Evolutionary conservation across 2,888 invertebrate genomes (phyloP).

Genomic region (Eupithecia insigniata): DNA sequence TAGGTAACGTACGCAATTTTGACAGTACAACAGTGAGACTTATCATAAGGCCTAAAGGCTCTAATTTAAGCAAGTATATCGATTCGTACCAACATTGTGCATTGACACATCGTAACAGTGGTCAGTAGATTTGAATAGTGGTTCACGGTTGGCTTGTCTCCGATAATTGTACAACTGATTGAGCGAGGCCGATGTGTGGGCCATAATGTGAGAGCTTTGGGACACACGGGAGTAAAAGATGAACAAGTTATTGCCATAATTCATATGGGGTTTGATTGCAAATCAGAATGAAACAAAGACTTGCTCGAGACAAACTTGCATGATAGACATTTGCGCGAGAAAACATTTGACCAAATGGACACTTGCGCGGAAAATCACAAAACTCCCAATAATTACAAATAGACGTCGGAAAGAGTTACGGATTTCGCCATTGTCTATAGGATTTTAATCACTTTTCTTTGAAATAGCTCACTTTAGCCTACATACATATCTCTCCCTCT

Average conservation of each 20-base stretch:
- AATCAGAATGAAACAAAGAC: too few relatives aligned
- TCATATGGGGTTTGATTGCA: too few relatives aligned
- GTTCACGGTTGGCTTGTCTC: slow-evolving; percentile 67
- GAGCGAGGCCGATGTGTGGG: slow-evolving; percentile 61
- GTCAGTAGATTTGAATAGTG: slow-evolving; percentile 58
- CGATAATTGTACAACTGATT: slow-evolving; percentile 76
- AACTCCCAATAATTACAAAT: too few relatives aligned
- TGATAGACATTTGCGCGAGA: too few relatives aligned
- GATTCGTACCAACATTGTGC: background rate
- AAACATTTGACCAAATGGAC: too few relatives aligned
- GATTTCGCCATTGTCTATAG: background rate
- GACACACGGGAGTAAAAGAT: slow-evolving; percentile 29
- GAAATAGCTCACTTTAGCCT: background rate
- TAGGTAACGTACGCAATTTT: background rate
- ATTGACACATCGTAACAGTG: slow-evolving; percentile 23
- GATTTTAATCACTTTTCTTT: background rate
- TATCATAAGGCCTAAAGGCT: background rate
- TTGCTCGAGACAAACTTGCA: too few relatives aligned
- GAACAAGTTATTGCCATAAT: background rate
- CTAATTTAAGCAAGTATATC: too few relatives aligned
- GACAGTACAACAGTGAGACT: background rate
- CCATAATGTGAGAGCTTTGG: slow-evolving; percentile 49
- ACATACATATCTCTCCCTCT: too few relatives aligned
- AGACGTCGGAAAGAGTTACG: too few relatives aligned
- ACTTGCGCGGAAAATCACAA: too few relatives aligned